Percentiles rank a stretch among this genome's conserved stretches.
Evolutionary conservation across 2,113 vertebrate genomes (phyloP).

Genomic region (Dipodomys merriami): DNA sequence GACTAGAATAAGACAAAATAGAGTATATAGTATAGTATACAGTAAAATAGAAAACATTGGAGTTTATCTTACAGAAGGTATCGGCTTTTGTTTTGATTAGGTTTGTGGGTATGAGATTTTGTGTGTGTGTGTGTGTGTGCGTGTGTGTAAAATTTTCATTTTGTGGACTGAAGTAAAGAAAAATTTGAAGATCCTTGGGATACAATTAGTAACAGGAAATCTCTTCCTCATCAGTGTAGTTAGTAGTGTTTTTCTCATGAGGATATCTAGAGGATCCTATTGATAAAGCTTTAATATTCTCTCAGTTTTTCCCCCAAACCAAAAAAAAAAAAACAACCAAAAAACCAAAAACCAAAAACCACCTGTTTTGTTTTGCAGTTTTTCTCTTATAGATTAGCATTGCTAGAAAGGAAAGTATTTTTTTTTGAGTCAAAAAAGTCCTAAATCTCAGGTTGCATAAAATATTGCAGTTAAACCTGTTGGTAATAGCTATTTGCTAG

Average conservation of each 20-base stretch:
- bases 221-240: background rate
- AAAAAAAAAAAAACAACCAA: no score
- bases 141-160: background rate
- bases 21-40: background rate
- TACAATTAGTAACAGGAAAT: background rate
- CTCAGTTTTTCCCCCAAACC: background rate
- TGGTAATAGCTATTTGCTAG: background rate
- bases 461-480: background rate
- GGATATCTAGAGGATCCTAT: background rate
- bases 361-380: background rate
- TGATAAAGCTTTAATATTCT: constrained; percentile 29
- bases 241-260: background rate
- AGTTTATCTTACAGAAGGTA: background rate
- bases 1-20: background rate
- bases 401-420: background rate
- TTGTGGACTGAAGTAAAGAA: background rate
- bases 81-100: background rate
- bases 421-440: background rate
- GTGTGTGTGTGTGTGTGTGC: background rate
- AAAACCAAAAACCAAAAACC: no score
- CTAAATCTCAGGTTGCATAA: background rate
- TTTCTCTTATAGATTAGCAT: constrained; percentile 8
- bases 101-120: background rate
- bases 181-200: background rate
- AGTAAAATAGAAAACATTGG: background rate